Evolutionary conservation across 2,797 vertebrate genomes (phyloP).

Genomic region (Eulemur albifrons): DNA sequence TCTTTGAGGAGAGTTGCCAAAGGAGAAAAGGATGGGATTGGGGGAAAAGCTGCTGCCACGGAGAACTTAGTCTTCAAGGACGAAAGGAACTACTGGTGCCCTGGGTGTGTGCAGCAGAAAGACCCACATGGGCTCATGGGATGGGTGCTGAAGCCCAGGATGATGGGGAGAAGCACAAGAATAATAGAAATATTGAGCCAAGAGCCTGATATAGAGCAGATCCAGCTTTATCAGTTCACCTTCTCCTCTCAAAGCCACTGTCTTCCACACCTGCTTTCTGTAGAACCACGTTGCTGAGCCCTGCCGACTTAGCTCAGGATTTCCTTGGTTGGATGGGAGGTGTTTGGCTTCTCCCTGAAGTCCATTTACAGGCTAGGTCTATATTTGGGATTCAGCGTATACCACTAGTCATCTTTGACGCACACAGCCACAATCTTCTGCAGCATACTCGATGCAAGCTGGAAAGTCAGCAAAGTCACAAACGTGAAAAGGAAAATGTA

Average conservation of each 20-base stretch:
- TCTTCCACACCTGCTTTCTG: neutral
- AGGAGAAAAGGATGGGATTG: neutral
- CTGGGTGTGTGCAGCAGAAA: neutral
- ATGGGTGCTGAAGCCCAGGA: neutral
- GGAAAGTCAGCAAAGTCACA: neutral
- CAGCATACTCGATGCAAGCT: neutral
- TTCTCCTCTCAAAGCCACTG: neutral
- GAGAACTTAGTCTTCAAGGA: neutral
- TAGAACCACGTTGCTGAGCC: neutral
- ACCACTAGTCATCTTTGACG: neutral
- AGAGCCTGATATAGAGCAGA: neutral
- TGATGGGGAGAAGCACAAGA: neutral
- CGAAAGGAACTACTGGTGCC: neutral
- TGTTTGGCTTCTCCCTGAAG: neutral
- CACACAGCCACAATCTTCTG: neutral
- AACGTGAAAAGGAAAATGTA: neutral
- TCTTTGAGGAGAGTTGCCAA: neutral
- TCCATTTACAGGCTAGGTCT: neutral
- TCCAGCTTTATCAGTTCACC: neutral
- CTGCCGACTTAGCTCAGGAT: neutral
- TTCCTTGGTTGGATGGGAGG: neutral
- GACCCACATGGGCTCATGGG: neutral
- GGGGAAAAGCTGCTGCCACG: neutral
- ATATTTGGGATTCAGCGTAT: neutral
- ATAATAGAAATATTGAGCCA: neutral